phyloP scores from a whole-genome alignment of 2,888 invertebrate genomes.

The Drosophila picticornis region DNA sequence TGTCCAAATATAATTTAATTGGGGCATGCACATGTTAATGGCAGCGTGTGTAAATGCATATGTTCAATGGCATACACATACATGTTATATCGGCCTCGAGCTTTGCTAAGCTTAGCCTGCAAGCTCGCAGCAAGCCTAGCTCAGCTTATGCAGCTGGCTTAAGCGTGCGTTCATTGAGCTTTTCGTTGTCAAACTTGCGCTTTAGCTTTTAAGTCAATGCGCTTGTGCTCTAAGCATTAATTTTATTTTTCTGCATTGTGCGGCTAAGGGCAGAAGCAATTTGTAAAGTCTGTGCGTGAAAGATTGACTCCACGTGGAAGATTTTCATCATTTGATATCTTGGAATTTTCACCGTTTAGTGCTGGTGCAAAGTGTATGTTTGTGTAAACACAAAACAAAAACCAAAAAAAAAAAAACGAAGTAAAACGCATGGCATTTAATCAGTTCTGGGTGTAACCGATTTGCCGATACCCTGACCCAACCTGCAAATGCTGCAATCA shows the following conservation, averaged over 20 bases:
- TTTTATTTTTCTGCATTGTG: too few species aligned
- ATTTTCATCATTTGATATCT: too few species aligned
- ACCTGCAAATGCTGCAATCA: neutral
- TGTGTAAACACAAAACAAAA: too few species aligned
- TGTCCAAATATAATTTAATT: neutral
- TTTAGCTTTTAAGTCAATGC: neutral
- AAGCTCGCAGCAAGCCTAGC: neutral
- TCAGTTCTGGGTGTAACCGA: too few species aligned
- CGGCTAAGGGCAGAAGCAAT: neutral
- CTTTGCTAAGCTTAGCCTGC: neutral
- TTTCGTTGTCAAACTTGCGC: neutral
- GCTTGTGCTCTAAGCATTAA: too few species aligned
- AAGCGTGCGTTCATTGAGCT: neutral
- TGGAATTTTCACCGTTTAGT: too few species aligned
- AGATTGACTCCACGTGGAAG: too few species aligned
- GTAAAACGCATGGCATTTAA: too few species aligned
- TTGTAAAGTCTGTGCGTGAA: neutral
- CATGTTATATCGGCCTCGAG: neutral
- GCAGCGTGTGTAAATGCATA: neutral
- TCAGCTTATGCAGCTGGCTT: neutral
- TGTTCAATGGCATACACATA: too few species aligned
- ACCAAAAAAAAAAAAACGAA: too few species aligned
- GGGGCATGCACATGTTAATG: neutral
- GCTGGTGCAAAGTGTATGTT: neutral
- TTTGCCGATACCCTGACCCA: too few species aligned